Conservation (phyloP, 2,888 invertebrate genomes). For the Esperia sulphurella region DNA sequence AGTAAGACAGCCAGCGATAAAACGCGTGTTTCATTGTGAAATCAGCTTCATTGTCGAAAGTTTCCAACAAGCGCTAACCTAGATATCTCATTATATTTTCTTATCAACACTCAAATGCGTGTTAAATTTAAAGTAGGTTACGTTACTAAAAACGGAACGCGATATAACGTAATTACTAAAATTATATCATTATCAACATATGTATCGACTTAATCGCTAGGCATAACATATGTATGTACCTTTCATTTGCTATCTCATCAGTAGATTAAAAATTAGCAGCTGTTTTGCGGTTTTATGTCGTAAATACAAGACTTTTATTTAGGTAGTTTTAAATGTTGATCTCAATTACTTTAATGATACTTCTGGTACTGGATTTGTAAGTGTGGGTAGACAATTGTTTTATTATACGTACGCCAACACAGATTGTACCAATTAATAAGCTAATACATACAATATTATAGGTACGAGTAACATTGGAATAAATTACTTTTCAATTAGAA, state of each 20-base stretch:
- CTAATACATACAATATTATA: not conserved
- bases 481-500: not conserved
- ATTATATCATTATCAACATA: too few relatives aligned
- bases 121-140: too few relatives aligned
- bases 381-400: conserved; percentile 1
- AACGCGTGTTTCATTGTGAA: too few relatives aligned
- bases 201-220: too few relatives aligned
- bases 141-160: not conserved
- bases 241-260: not conserved
- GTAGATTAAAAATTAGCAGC: not conserved
- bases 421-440: not conserved
- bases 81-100: too few relatives aligned
- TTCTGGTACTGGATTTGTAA: conserved; percentile 1
- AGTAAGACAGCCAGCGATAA: too few relatives aligned
- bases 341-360: not conserved
- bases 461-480: too few relatives aligned
- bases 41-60: too few relatives aligned
- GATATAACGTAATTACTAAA: not conserved
- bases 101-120: too few relatives aligned
- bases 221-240: too few relatives aligned
- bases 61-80: too few relatives aligned
- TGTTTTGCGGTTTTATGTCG: conserved; percentile 3
- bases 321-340: too few relatives aligned
- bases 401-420: not conserved
- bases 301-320: not conserved